phyloP scores from a whole-genome alignment of 2,888 invertebrate species.

The Cheilosia urbana region DNA sequence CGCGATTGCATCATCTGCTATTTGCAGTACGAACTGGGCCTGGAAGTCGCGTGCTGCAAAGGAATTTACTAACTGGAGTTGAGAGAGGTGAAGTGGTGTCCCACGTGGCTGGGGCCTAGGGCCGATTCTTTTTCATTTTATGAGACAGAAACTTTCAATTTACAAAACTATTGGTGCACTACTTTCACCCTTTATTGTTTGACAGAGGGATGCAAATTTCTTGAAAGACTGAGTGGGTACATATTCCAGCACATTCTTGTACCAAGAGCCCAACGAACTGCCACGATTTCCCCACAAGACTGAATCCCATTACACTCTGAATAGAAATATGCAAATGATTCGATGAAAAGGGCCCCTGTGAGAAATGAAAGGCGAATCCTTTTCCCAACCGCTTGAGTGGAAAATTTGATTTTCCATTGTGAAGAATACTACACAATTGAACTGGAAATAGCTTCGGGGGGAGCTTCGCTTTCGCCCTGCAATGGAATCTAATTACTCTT shows the following conservation, averaged over 20 bases:
- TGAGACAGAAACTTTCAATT: background rate
- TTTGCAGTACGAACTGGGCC: background rate
- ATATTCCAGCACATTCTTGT: background rate
- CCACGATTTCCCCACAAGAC: slow-evolving; percentile 2
- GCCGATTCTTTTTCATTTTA: background rate
- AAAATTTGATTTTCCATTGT: slow-evolving; percentile 41
- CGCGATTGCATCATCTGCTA: slow-evolving; percentile 27
- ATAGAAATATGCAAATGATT: slow-evolving; percentile 4
- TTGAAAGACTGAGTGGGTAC: background rate
- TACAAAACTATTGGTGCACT: background rate
- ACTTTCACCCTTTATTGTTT: no score
- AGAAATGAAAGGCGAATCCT: slow-evolving; percentile 6
- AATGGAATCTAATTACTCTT: slow-evolving; percentile 21
- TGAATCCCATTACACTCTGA: background rate
- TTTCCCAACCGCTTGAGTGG: slow-evolving; percentile 20
- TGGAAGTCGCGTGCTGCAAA: background rate
- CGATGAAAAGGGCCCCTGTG: background rate
- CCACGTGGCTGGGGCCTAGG: background rate
- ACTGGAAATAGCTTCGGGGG: background rate
- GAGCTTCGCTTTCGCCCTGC: background rate
- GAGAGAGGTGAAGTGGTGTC: background rate
- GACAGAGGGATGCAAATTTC: no score
- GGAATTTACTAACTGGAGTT: background rate
- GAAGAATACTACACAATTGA: background rate
- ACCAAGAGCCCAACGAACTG: background rate